Conservation (phyloP, 1,140 invertebrate species). For the Geopemphigus sp. region DNA sequence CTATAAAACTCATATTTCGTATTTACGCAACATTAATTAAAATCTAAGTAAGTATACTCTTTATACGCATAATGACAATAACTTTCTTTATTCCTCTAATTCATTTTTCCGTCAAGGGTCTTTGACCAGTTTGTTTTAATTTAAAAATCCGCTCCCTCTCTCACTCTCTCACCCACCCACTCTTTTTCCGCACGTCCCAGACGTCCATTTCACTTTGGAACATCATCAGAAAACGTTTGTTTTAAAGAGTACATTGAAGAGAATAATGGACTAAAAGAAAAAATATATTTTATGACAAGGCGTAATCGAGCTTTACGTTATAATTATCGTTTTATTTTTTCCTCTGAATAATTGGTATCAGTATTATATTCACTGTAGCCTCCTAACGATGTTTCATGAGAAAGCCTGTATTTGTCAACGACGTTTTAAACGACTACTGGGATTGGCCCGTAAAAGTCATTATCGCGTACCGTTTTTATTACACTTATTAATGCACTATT, state of each 20-base stretch:
- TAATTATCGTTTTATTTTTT: constrained; percentile 19
- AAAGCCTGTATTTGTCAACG: background rate
- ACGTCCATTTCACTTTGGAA: no score
- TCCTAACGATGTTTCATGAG: background rate
- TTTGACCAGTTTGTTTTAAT: constrained; percentile 6
- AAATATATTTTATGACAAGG: constrained; percentile 12
- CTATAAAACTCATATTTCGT: background rate
- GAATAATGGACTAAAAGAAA: background rate
- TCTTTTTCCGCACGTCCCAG: background rate
- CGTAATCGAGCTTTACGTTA: constrained; percentile 20
- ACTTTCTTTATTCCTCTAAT: background rate
- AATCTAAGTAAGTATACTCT: background rate
- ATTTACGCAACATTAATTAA: background rate
- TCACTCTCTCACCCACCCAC: no score
- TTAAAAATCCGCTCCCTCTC: background rate
- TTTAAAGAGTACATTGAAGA: background rate
- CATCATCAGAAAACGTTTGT: background rate
- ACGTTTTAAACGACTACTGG: constrained; percentile 8
- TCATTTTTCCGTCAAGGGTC: background rate
- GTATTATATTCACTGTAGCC: background rate
- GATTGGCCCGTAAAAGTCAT: background rate
- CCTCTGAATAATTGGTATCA: constrained; percentile 10
- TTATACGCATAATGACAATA: background rate
- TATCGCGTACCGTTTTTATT: constrained; percentile 28
- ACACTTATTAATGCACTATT: background rate